Percentiles rank a stretch among this genome's conserved stretches.
Evolutionary conservation across 2,797 vertebrate species (phyloP).

Genomic region (Phaenicophaeus curvirostris): DNA sequence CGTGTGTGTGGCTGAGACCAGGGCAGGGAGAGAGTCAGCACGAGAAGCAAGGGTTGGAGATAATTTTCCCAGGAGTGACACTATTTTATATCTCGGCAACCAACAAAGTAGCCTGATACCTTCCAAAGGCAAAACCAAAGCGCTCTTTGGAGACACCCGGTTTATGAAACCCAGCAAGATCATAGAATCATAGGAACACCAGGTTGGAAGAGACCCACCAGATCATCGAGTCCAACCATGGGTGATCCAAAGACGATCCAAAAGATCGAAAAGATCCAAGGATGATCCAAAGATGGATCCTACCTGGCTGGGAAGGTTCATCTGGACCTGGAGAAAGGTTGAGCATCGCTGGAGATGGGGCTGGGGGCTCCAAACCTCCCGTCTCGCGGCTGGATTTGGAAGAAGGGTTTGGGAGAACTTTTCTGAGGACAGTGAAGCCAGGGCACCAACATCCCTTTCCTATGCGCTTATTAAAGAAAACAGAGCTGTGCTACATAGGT

Average conservation of each 20-base stretch:
- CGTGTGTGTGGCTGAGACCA: rapidly evolving
- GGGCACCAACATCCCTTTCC: rapidly evolving
- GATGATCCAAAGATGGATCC: too few relatives aligned
- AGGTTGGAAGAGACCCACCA: too few relatives aligned
- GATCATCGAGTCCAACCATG: too few relatives aligned
- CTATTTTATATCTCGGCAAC: background rate
- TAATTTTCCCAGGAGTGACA: rapidly evolving
- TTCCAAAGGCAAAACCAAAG: background rate
- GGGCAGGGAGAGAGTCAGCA: background rate
- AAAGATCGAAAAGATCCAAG: too few relatives aligned
- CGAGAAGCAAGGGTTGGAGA: background rate
- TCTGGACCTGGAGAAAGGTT: background rate
- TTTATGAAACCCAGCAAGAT: background rate
- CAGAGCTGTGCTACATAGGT: rapidly evolving
- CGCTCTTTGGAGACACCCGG: rapidly evolving
- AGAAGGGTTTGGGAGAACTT: background rate
- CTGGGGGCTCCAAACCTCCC: background rate
- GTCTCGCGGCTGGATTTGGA: rapidly evolving
- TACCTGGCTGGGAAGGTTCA: background rate
- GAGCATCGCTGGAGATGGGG: rapidly evolving
- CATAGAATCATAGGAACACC: too few relatives aligned
- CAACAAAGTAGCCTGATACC: rapidly evolving
- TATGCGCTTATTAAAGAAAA: background rate
- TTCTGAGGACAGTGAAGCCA: background rate
- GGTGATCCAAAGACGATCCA: too few relatives aligned